Evolutionary conservation across 2,797 vertebrate genomes (phyloP), one percentile per base, ranked within the genome.

Genomic region (Pantherophis alleghaniensis): DNA sequence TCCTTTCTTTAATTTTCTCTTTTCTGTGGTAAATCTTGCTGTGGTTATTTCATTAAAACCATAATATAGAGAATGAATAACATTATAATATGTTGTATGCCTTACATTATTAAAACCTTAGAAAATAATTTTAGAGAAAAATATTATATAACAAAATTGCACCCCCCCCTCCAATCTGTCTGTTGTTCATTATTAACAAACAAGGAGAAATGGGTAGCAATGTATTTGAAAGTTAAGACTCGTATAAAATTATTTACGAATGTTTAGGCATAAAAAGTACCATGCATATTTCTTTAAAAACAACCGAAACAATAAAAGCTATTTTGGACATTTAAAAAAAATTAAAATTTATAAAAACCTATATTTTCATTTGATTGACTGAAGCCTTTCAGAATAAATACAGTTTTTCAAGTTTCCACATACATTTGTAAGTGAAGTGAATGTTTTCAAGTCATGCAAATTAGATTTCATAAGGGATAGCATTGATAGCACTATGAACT

Each of bases 1-100:
- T 53, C 89, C 93, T 91, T 94, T 1, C 93, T 94, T 59, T 28
- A 95, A 95, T 95, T 97, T 53, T 28, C 88, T 94, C 1, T 3
- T 83, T 42, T 93, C 2, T 51, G 24, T 86, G 55, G 28, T 95
- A 18, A 63, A 87, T 57, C 13, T 0, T 47, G 9, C 53, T 92
- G 87, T 92, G 22, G 60, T 91, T 94, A 74, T 89, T 18, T 32
- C 47, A 12, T 66, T 47, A 93, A 87, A 88, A 7, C 5, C 86
- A 14, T 56, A 37, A 89, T 88, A 28, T 28, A 94, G 94, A 94
- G 63, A 14, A 90, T 9, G 3, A 91, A 22, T 47, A 79, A 37
- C 66, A 92, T 92, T 56, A 92, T 93, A 92, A 56, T 83, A 0
- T 1, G 6, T 60, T 0, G 0, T 88, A 55, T 1, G 69, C 88